phyloP scores from a whole-genome alignment of 2,797 vertebrate species.

The Karalla daura region DNA sequence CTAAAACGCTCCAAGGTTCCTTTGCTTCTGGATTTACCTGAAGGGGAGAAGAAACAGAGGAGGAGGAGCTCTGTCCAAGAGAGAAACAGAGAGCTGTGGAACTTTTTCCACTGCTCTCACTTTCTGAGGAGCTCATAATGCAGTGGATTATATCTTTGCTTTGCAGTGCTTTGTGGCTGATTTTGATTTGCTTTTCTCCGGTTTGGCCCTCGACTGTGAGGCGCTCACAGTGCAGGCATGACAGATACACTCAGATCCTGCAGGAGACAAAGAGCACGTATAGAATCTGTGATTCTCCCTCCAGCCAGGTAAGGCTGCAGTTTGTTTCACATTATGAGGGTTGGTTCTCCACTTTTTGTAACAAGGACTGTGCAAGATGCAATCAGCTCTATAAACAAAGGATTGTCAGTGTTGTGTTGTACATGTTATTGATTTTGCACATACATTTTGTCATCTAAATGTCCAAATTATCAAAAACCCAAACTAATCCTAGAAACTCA shows the following conservation, averaged over 20 bases:
- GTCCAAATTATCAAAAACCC: too few relatives aligned
- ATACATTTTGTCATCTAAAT: too few relatives aligned
- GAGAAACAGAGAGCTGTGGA: not conserved
- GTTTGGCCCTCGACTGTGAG: conserved; percentile 15
- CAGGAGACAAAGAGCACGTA: conserved; percentile 10
- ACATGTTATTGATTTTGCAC: too few relatives aligned
- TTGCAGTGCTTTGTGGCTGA: conserved; percentile 34
- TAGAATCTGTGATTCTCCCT: conserved; percentile 56
- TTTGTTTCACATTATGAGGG: not conserved
- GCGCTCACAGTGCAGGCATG: conserved; percentile 1
- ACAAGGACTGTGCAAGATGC: too few relatives aligned
- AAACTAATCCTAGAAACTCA: not conserved
- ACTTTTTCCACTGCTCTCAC: not conserved
- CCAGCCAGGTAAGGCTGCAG: conserved; percentile 45
- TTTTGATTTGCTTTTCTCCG: conserved; percentile 67
- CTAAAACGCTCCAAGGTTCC: conserved; percentile 41
- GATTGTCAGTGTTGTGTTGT: too few relatives aligned
- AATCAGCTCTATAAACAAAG: too few relatives aligned
- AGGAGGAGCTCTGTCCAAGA: conserved; percentile 2
- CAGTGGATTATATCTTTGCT: conserved; percentile 16
- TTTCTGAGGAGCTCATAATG: conserved; percentile 45
- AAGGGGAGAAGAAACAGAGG: not conserved
- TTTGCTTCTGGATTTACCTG: conserved; percentile 15
- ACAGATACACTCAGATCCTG: conserved; percentile 6
- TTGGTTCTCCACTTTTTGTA: too few relatives aligned